Percentiles rank a stretch among this genome's conserved stretches.
Evolutionary conservation across 2,797 vertebrate genomes (phyloP).

Genomic region (Tangara arthus): DNA sequence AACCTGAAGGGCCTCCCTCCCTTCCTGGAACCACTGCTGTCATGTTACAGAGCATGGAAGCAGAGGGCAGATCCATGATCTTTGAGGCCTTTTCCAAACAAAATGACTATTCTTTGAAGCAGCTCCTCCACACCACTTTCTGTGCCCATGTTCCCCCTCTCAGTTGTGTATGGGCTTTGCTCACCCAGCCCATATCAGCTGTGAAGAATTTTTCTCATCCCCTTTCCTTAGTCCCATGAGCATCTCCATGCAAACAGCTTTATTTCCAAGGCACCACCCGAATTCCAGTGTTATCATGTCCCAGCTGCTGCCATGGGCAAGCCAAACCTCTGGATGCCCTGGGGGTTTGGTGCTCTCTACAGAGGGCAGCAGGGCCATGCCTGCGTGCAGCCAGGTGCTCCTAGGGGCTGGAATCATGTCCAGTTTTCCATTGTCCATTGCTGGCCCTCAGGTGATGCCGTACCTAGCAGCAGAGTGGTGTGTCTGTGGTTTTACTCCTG

Average conservation of each 20-base stretch:
- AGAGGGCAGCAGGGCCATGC: not conserved
- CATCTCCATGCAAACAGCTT: not conserved
- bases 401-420: not conserved
- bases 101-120: not conserved
- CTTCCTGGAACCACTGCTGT: not conserved
- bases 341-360: not conserved
- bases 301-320: not conserved
- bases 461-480: not conserved
- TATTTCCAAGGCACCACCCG: not conserved
- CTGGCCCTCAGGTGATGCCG: not conserved
- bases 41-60: not conserved
- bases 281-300: not conserved
- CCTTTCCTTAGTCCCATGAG: not conserved
- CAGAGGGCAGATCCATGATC: not conserved
- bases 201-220: not conserved
- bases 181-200: fast-evolving
- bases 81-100: not conserved
- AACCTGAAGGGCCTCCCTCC: not conserved
- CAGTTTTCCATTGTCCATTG: fast-evolving
- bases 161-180: not conserved
- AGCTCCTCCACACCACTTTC: not conserved
- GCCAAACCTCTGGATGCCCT: not conserved
- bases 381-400: not conserved
- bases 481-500: not conserved
- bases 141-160: not conserved